Conservation (phyloP, 2,113 vertebrate genomes). For the Crypturellus undulatus region DNA sequence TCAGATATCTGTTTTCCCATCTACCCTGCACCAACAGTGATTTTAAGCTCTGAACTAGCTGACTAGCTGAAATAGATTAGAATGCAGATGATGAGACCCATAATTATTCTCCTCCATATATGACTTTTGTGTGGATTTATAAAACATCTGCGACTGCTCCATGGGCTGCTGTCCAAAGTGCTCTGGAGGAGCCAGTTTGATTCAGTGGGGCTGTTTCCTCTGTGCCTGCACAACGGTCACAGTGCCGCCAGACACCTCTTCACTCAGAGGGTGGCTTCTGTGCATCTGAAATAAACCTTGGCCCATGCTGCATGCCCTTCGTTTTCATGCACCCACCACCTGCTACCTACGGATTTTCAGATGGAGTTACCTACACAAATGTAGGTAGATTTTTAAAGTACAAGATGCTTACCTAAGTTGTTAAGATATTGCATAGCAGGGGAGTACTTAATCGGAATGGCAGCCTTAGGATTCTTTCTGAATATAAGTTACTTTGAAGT, state of each 20-base stretch:
- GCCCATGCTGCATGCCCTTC: rapidly evolving
- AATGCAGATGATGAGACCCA: slow-evolving; percentile 26
- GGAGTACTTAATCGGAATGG: rapidly evolving
- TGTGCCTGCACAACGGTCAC: not conserved
- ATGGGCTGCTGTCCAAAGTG: not conserved
- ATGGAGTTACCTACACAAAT: not conserved
- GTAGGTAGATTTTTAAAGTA: not conserved
- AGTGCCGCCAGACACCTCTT: not conserved
- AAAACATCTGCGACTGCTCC: not conserved
- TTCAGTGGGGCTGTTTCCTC: not conserved
- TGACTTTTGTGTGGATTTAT: slow-evolving; percentile 22
- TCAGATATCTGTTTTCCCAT: not conserved
- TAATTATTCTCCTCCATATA: not conserved
- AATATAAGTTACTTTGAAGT: not conserved
- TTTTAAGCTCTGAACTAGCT: not conserved
- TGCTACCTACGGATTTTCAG: not conserved
- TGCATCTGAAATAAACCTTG: not conserved
- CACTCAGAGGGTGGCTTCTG: not conserved
- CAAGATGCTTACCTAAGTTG: not conserved
- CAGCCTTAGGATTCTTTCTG: not conserved
- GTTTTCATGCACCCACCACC: not conserved
- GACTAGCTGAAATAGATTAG: not conserved
- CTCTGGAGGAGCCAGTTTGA: not conserved
- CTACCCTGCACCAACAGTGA: not conserved
- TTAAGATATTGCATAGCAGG: not conserved